These are phyloP conservation scores for Pseudomyrmex dendroicus DNA, from an alignment of 1,140 invertebrate species.

Conservation along the genomic window DNA sequence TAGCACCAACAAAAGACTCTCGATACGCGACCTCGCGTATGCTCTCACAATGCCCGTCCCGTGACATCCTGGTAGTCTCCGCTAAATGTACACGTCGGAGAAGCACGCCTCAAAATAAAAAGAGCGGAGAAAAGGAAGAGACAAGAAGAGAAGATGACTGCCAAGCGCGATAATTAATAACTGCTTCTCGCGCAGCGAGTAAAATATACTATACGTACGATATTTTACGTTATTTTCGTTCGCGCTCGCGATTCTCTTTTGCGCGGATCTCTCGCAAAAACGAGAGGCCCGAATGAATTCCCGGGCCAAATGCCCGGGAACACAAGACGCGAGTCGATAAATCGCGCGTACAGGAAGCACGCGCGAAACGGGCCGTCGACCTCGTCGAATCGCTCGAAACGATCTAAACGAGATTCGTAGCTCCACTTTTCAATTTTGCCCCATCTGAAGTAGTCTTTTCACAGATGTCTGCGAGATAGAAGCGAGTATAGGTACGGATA, in stretches of 20 bases:
- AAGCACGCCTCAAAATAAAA: not conserved
- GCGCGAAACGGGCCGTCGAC: not conserved
- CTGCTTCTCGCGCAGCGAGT: not conserved
- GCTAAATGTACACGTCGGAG: slow-evolving; percentile 7
- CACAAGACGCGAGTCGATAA: slow-evolving; percentile 29
- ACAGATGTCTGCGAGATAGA: slow-evolving; percentile 40
- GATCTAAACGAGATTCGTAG: slow-evolving; percentile 61
- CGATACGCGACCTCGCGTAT: slow-evolving; percentile 44
- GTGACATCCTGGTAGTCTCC: slow-evolving; percentile 34
- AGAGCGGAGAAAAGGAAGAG: not conserved
- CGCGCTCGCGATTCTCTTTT: not conserved
- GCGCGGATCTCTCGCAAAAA: slow-evolving; percentile 14
- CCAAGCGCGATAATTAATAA: slow-evolving; percentile 51
- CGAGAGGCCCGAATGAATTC: not conserved
- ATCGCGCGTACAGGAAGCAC: slow-evolving; percentile 10
- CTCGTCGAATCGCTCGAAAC: slow-evolving; percentile 43
- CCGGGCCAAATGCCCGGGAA: not conserved
- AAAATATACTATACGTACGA: not conserved
- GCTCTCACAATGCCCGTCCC: slow-evolving; percentile 31
- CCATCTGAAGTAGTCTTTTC: slow-evolving; percentile 36
- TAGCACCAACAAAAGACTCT: slow-evolving; percentile 54
- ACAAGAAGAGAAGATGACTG: slow-evolving; percentile 21
- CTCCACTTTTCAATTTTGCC: slow-evolving; percentile 49
- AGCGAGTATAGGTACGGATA: not conserved
- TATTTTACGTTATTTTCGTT: too few relatives aligned